Base-by-base conservation (phyloP, 2,797 vertebrate species). In the Oreonectes daqikongensis region DNA sequence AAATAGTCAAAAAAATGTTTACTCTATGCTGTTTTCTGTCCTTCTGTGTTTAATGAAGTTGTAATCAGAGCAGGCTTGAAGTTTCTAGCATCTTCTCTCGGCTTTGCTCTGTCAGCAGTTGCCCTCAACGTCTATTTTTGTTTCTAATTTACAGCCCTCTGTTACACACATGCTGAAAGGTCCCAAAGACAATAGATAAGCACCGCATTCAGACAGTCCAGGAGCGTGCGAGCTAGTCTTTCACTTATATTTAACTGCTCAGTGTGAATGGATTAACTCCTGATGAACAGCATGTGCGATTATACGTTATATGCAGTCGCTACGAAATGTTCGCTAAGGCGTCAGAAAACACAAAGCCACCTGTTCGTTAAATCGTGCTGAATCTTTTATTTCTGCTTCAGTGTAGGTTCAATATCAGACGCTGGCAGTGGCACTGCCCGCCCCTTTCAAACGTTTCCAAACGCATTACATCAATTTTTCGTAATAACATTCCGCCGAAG, bases 101-200 rank as follows among this genome's bases (percentile, higher is more conserved):
- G 90, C 91, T 90, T 95, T 93, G 91, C 90, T 78, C 67, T 91
- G 92, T 94, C 95, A 95, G 94, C 95, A 96, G 95, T 94, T 95
- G 94, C 94, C 93, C 91, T 85, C 88, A 83, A 91, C 85, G 81
- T 94, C 95, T 96, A 95, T 96, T 95, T 95, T 91, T 93, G 94
- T 92, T 91, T 89, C 90, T 91, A 90, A 94, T 93, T 90, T 93
- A 92, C 82, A 87, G 91, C 87, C 85, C 87, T 92, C 90, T 93
- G 91, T 93, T 94, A 92, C 85, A 87, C 91, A 91, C 88, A 57
- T 11, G 80, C 81, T 77, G 35, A 75, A 83, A 82, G 76, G 78
- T 83, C 86, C 81, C 82, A 72, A 84, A 92, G 90, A 94, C 93
- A 93, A 94, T 93, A 91, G 90, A 90, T 84, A 90, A 90, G 88